phyloP scores from a whole-genome alignment of 2,797 vertebrate species.

The Chelidonichthys spinosus region DNA sequence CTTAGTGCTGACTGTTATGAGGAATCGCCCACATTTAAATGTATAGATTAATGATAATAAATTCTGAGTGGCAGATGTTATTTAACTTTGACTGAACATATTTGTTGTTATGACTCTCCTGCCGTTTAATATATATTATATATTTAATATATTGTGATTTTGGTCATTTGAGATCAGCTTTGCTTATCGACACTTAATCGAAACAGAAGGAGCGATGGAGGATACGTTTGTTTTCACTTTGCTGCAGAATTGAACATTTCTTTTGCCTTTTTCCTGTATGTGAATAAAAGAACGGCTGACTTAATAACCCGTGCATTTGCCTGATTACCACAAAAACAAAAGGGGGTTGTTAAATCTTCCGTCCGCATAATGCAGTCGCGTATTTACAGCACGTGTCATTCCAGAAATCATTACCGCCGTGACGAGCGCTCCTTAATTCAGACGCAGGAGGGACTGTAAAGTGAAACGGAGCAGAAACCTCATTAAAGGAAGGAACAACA shows the following conservation, averaged over 20 bases:
- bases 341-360: neutral
- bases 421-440: conserved; percentile 46
- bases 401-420: conserved; percentile 42
- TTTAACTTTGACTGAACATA: neutral
- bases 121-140: no score
- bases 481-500: conserved; percentile 57
- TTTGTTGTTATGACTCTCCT: neutral
- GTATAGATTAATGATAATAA: neutral
- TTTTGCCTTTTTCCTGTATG: neutral
- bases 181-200: neutral
- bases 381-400: conserved; percentile 31
- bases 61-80: neutral
- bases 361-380: neutral
- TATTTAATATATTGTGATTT: no score
- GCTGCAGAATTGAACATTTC: neutral
- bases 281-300: neutral
- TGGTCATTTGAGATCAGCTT: neutral
- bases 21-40: neutral
- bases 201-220: no score
- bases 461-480: conserved; percentile 76
- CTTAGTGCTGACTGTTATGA: neutral
- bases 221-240: neutral
- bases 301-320: neutral
- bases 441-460: conserved; percentile 46
- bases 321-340: neutral